Evolutionary conservation across 2,797 vertebrate species (phyloP), one percentile per base, ranked within the genome.

Genomic region (Heliangelus exortis): DNA sequence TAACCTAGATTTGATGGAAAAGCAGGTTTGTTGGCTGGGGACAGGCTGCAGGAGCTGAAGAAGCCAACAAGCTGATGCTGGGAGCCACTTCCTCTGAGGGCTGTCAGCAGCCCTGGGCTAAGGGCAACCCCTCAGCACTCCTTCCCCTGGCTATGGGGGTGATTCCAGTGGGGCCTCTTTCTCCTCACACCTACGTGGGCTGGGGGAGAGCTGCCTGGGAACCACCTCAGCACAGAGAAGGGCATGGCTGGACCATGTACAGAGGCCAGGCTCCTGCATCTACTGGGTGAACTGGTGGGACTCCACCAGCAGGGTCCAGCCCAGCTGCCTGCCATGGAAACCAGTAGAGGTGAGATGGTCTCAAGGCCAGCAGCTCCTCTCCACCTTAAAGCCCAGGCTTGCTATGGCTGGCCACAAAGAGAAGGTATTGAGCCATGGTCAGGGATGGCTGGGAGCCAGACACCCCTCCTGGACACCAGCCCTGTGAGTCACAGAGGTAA

Each of bases 61-160:
- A n/a, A 62, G 48, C 2, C 1, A 14, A 16, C 2, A 4, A 7
- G 2, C 41, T 21, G 62, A 10, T 1, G 2, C 39, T 66, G 2
- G 1, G 34, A 43, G 62, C 45, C 54, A 79, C 36, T n/a, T n/a
- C n/a, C 62, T 34, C 36, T 0, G 0, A 2, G 5, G 58, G 79
- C 84, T 71, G 62, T 21, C 2, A 1, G 39, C 67, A 82, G 39
- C 48, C 41, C 58, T 0, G 0, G 23, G 6, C n/a, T 14, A 12
- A 16, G 50, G 20, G 7, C n/a, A 55, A 1, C 53, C 34, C 54
- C 66, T 55, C 69, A 23, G n/a, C 0, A 0, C 39, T 89, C 57
- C 82, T 33, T 33, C 33, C 68, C 0, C 0, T 26, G 50, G 57
- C 22, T 6, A 62, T 2, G 7, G 51, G 59, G 31, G 3, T 0